phyloP scores from a whole-genome alignment of 2,113 vertebrate species.

The Phalacrocorax brasilianus region DNA sequence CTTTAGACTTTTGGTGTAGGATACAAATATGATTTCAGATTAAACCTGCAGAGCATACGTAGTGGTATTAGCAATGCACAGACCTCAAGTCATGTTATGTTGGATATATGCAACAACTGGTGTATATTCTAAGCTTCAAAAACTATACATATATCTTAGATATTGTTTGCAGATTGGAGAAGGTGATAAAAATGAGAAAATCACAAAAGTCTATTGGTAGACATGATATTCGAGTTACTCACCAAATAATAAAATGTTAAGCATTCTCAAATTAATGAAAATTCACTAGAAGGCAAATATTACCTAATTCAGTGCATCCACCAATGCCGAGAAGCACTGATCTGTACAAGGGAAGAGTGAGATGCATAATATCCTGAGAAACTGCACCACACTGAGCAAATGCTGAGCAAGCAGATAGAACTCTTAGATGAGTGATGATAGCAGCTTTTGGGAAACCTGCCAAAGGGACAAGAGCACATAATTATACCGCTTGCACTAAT shows the following conservation, averaged over 20 bases:
- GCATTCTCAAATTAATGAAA: neutral
- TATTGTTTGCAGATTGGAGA: neutral
- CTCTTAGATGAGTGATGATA: neutral
- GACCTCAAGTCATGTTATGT: neutral
- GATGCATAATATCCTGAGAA: neutral
- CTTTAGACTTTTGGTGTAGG: neutral
- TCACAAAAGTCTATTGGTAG: neutral
- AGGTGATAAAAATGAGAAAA: neutral
- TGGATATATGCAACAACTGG: neutral
- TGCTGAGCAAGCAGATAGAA: neutral
- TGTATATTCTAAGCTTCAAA: neutral
- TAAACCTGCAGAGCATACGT: neutral
- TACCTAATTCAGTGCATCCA: neutral
- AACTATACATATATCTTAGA: neutral
- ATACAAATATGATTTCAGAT: neutral
- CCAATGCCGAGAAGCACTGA: neutral
- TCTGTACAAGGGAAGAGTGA: neutral
- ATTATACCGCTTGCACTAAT: neutral
- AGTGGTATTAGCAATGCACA: neutral
- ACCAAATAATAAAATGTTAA: neutral
- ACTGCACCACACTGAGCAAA: neutral
- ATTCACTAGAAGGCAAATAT: neutral
- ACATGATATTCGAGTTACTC: neutral
- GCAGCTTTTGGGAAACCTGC: constrained; percentile 4
- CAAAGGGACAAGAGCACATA: neutral